These are phyloP conservation scores for Luperina nickerlii DNA, from an alignment of 2,888 invertebrate species.

Conservation along the genomic window DNA sequence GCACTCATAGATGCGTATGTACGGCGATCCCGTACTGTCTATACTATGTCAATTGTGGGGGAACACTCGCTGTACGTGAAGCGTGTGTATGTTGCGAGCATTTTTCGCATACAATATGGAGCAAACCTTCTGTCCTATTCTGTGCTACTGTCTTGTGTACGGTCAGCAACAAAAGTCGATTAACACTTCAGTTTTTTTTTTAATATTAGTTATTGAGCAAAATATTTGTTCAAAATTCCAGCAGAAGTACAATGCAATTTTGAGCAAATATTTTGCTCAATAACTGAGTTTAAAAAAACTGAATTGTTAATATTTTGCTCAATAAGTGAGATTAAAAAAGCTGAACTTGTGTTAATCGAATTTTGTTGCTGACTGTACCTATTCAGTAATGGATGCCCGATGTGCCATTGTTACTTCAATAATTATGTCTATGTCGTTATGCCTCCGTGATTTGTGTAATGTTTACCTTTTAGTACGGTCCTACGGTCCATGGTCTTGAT, in stretches of 20 bases:
- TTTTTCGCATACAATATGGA: not conserved
- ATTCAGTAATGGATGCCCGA: slow-evolving; percentile 49
- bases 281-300: too few species aligned
- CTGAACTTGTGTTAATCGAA: too few species aligned
- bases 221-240: too few species aligned
- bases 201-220: too few species aligned
- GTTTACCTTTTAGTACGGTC: slow-evolving; percentile 28
- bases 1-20: not conserved
- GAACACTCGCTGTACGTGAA: not conserved
- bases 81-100: not conserved
- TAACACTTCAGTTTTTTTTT: too few species aligned
- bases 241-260: too few species aligned
- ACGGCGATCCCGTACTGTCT: not conserved
- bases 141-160: not conserved
- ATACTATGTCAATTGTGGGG: too few species aligned
- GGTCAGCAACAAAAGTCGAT: too few species aligned
- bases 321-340: too few species aligned
- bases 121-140: not conserved
- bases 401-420: slow-evolving; percentile 56
- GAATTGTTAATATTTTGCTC: too few species aligned
- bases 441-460: slow-evolving; percentile 48
- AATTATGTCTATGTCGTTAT: slow-evolving; percentile 42
- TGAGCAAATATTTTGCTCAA: too few species aligned
- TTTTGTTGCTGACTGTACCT: not conserved
- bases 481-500: slow-evolving; percentile 12